These are phyloP conservation scores for Myotis vivesi DNA, from an alignment of 2,797 vertebrate genomes.

Conservation along the genomic window DNA sequence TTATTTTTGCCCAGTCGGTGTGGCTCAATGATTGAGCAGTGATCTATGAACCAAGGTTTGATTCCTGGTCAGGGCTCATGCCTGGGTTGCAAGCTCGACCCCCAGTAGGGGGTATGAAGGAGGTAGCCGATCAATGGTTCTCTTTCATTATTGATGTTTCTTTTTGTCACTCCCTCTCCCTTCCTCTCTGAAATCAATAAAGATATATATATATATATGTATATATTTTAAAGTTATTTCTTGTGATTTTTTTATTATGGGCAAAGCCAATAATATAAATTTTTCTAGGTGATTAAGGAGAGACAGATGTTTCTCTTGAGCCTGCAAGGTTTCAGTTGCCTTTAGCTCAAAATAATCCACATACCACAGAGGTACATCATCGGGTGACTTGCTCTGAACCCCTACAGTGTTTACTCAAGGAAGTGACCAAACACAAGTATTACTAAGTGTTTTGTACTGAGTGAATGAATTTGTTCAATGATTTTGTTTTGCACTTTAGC, in stretches of 20 bases:
- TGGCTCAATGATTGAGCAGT: too few species aligned
- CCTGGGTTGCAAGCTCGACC: too few species aligned
- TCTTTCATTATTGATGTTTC: too few species aligned
- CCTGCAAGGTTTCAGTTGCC: background rate
- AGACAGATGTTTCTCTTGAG: background rate
- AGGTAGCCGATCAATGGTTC: too few species aligned
- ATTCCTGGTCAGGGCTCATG: too few species aligned
- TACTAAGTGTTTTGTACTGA: background rate
- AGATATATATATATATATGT: too few species aligned
- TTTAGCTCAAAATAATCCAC: background rate
- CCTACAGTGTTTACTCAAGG: background rate
- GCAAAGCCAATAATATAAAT: background rate
- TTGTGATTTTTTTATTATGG: background rate
- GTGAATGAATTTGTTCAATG: background rate
- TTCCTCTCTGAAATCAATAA: too few species aligned
- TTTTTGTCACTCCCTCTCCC: too few species aligned
- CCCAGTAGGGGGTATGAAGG: too few species aligned
- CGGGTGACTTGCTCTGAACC: background rate
- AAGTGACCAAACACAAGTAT: background rate
- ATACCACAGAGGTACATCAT: background rate
- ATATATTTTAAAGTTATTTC: background rate
- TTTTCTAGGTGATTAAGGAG: background rate
- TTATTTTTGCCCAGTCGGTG: background rate
- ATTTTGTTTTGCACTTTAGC: background rate
- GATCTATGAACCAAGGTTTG: too few species aligned